Conservation (phyloP, 2,888 invertebrate genomes). For the Pristionchus japonicus region DNA sequence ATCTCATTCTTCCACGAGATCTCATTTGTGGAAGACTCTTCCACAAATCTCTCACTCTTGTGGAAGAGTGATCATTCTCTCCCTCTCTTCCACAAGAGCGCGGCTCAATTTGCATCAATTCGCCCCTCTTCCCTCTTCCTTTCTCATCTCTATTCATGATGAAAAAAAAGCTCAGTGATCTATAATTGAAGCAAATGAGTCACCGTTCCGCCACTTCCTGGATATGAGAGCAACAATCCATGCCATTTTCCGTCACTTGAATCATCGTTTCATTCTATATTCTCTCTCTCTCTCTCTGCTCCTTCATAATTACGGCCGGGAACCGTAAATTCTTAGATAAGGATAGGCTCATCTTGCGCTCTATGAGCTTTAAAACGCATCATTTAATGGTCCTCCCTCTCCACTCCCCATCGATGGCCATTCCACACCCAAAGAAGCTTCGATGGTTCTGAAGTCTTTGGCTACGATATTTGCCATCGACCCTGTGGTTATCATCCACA, state of each 20-base stretch:
- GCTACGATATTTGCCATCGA: neutral
- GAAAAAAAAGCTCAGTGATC: neutral
- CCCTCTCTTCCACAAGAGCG: too few species aligned
- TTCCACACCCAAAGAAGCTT: neutral
- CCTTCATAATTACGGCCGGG: neutral
- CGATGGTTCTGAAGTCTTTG: neutral
- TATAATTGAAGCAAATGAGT: neutral
- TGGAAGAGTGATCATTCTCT: too few species aligned
- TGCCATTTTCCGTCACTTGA: neutral
- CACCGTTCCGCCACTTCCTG: neutral
- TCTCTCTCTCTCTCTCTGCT: neutral
- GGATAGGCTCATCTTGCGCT: neutral
- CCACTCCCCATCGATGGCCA: neutral
- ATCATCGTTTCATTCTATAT: neutral
- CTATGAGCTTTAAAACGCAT: neutral
- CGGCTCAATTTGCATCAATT: too few species aligned
- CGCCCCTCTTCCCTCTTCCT: too few species aligned
- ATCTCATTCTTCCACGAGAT: too few species aligned
- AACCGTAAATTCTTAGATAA: neutral
- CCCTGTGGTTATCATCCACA: neutral
- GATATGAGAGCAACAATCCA: neutral
- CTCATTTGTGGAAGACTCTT: too few species aligned
- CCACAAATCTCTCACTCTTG: too few species aligned
- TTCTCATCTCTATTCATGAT: too few species aligned
- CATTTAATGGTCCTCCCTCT: neutral